Evolutionary conservation across 2,888 invertebrate genomes (phyloP).

Genomic region (Drosophila tripunctata): DNA sequence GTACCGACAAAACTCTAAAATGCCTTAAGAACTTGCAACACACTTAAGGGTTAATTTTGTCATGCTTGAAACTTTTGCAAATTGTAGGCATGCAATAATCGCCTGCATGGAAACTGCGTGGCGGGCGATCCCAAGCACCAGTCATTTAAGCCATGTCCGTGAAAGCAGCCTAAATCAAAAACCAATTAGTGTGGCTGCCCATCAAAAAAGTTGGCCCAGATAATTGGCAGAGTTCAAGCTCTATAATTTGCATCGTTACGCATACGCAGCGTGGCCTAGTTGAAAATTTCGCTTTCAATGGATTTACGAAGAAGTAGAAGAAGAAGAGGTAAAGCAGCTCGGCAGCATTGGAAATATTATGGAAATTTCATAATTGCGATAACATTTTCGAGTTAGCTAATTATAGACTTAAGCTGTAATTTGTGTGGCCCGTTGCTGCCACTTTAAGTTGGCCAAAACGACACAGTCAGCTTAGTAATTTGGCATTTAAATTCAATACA

Average conservation of each 20-base stretch:
- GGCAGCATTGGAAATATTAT: constrained; percentile 30
- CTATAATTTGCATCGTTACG: constrained; percentile 52
- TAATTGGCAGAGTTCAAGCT: constrained; percentile 39
- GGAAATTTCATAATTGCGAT: constrained; percentile 54
- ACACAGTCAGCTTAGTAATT: neutral
- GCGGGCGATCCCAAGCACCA: constrained; percentile 10
- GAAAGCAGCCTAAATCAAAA: constrained; percentile 69
- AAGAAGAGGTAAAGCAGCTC: constrained; percentile 17
- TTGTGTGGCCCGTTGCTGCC: constrained; percentile 14
- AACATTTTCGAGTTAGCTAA: constrained; percentile 57
- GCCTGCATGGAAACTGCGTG: constrained; percentile 1
- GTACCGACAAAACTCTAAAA: constrained; percentile 47
- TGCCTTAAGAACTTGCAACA: constrained; percentile 42
- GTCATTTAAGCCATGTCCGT: constrained; percentile 33
- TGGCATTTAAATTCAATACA: too few relatives aligned
- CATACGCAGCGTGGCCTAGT: constrained; percentile 36
- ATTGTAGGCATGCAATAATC: constrained; percentile 25
- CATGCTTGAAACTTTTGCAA: constrained; percentile 57
- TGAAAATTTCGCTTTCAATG: constrained; percentile 38
- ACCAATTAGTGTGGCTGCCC: constrained; percentile 62
- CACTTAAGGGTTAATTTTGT: constrained; percentile 75
- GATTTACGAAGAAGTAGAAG: too few relatives aligned
- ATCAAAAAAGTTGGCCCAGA: constrained; percentile 55
- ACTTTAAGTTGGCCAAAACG: constrained; percentile 16
- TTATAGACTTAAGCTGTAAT: constrained; percentile 54